These are phyloP conservation scores for Drosophila leontia DNA, from an alignment of 1,140 invertebrate species.

Conservation along the genomic window DNA sequence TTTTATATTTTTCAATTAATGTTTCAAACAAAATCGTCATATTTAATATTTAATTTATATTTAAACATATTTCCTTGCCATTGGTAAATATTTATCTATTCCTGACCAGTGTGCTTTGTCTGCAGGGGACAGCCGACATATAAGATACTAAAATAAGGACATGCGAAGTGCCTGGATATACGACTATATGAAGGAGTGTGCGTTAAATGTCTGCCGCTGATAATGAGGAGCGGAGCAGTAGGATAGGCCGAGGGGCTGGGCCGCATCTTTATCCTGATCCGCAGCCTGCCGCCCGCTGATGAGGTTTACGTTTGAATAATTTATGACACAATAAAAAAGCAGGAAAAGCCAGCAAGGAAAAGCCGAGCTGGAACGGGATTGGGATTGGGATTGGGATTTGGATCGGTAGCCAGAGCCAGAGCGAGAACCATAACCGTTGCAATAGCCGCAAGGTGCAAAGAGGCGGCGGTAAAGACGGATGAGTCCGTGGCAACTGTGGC, in stretches of 20 bases:
- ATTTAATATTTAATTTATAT: neutral
- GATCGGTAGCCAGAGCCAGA: constrained; percentile 10
- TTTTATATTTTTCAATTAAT: neutral
- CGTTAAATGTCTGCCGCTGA: constrained; percentile 65
- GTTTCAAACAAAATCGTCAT: neutral
- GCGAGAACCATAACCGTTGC: constrained; percentile 43
- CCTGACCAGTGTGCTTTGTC: constrained; percentile 39
- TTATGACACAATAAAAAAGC: constrained; percentile 81
- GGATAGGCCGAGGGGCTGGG: constrained; percentile 40
- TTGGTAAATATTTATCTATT: neutral
- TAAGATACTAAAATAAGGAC: constrained; percentile 52
- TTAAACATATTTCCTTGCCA: no score
- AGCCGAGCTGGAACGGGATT: constrained; percentile 9
- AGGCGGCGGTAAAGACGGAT: constrained; percentile 29
- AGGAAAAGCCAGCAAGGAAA: constrained; percentile 33
- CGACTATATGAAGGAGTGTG: constrained; percentile 34
- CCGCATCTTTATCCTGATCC: constrained; percentile 57
- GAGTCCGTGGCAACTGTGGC: constrained; percentile 47
- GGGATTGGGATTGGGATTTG: constrained; percentile 21
- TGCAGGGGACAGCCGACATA: constrained; percentile 50
- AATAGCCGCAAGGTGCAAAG: constrained; percentile 77
- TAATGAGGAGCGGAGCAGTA: constrained; percentile 72
- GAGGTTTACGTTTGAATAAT: constrained; percentile 85
- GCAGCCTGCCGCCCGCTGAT: constrained; percentile 55
- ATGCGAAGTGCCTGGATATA: constrained; percentile 35